phyloP scores from a whole-genome alignment of 2,113 vertebrate species.

The Bos javanicus region DNA sequence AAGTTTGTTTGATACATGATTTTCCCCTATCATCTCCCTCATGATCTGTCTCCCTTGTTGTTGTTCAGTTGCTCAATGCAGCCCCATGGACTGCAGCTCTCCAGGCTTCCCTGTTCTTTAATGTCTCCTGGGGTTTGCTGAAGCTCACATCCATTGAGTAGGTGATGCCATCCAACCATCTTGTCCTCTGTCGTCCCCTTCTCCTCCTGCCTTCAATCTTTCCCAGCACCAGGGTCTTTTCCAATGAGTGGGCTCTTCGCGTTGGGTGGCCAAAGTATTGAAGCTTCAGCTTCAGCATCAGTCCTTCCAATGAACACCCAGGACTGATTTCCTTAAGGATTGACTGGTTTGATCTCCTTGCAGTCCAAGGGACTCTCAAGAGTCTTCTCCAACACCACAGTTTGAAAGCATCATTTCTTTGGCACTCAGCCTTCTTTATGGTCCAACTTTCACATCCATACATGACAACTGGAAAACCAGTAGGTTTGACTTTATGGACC shows the following conservation, averaged over 20 bases:
- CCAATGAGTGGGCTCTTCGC: background rate
- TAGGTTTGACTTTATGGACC: background rate
- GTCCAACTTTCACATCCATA: background rate
- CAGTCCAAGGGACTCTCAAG: background rate
- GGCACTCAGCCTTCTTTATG: background rate
- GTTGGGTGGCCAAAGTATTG: background rate
- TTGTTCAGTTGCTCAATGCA: background rate
- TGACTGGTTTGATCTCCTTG: background rate
- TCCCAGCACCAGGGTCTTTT: background rate
- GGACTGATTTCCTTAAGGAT: background rate
- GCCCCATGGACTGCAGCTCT: background rate
- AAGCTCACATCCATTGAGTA: background rate
- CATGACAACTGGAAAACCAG: background rate
- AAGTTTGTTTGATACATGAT: background rate
- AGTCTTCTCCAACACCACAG: background rate
- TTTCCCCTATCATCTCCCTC: background rate
- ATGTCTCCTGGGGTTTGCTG: background rate
- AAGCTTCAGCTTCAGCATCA: background rate
- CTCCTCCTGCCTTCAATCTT: background rate
- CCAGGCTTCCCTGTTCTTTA: background rate
- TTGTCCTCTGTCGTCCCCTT: background rate
- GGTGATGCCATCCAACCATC: background rate
- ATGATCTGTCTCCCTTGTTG: background rate
- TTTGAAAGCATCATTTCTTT: background rate
- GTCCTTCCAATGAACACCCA: background rate